phyloP scores from a whole-genome alignment of 2,113 vertebrate genomes.

The Abramis brama region DNA sequence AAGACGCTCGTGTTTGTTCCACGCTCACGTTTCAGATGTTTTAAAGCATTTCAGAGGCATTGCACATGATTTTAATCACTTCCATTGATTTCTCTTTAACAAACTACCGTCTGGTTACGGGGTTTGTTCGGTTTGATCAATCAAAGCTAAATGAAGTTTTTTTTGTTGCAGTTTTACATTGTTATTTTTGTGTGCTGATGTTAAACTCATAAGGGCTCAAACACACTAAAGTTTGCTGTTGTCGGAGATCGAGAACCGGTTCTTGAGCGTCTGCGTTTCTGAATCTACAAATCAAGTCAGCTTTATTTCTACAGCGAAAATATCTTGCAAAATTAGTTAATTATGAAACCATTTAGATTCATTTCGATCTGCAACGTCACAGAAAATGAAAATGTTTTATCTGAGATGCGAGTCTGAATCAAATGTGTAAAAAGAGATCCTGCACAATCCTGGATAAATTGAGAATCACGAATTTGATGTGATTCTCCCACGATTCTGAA shows the following conservation, averaged over 20 bases:
- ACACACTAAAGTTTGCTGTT: not conserved
- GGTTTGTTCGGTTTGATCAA: not conserved
- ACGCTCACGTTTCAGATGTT: not conserved
- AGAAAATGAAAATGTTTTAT: not conserved
- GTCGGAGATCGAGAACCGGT: not conserved
- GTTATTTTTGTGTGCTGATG: not conserved
- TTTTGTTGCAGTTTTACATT: not conserved
- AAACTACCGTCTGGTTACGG: constrained; percentile 20
- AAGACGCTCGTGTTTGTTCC: not conserved
- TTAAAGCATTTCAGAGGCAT: not conserved
- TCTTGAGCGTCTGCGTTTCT: not conserved
- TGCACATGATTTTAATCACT: not conserved
- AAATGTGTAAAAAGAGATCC: too few species aligned
- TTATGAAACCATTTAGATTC: too few species aligned
- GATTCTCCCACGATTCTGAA: too few species aligned
- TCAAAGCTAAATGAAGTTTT: not conserved
- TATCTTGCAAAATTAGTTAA: too few species aligned
- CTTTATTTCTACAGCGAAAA: too few species aligned
- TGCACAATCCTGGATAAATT: too few species aligned
- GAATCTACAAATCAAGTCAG: not conserved
- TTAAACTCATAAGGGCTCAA: not conserved
- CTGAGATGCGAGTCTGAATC: not conserved
- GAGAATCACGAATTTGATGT: too few species aligned
- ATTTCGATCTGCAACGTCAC: too few species aligned
- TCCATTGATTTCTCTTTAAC: not conserved